Conservation (phyloP, 35 echinoderm and acorn worm genomes). For the Heliocidaris tuberculata region DNA sequence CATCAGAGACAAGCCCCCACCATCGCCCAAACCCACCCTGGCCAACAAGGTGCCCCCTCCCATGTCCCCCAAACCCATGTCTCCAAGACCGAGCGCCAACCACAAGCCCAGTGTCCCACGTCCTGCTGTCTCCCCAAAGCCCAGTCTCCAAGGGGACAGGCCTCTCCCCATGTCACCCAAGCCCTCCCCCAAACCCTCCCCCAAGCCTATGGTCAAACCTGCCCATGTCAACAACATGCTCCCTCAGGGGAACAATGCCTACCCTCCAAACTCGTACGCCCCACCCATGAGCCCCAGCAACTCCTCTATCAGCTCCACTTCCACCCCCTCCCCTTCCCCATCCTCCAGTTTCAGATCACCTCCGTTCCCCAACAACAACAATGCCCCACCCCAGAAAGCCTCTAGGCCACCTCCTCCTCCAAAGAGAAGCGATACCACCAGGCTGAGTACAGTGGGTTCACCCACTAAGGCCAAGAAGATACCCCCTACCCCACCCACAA, state of each 20-base stretch:
- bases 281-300: slow-evolving; percentile 31
- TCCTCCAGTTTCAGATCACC: slow-evolving; percentile 31
- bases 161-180: slow-evolving; percentile 50
- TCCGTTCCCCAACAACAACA: slow-evolving; percentile 28
- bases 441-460: slow-evolving; percentile 27
- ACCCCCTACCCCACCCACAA: slow-evolving; percentile 16
- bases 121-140: background rate
- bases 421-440: slow-evolving; percentile 30
- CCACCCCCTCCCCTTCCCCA: slow-evolving; percentile 31
- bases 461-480: slow-evolving; percentile 32
- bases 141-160: background rate
- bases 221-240: slow-evolving; percentile 22
- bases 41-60: slow-evolving; percentile 8
- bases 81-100: background rate
- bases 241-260: background rate
- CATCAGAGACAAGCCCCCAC: slow-evolving; percentile 37
- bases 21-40: slow-evolving; percentile 26
- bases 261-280: background rate
- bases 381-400: slow-evolving; percentile 39
- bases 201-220: slow-evolving; percentile 35
- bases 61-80: slow-evolving; percentile 38
- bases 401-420: background rate
- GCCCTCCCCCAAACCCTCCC: slow-evolving; percentile 41
- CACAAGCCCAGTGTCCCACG: background rate
- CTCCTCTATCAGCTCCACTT: slow-evolving; percentile 23